Percentiles rank a stretch among this genome's conserved stretches.
Conservation (phyloP, 2,797 vertebrate species). For the Coccyzus lansbergi region DNA sequence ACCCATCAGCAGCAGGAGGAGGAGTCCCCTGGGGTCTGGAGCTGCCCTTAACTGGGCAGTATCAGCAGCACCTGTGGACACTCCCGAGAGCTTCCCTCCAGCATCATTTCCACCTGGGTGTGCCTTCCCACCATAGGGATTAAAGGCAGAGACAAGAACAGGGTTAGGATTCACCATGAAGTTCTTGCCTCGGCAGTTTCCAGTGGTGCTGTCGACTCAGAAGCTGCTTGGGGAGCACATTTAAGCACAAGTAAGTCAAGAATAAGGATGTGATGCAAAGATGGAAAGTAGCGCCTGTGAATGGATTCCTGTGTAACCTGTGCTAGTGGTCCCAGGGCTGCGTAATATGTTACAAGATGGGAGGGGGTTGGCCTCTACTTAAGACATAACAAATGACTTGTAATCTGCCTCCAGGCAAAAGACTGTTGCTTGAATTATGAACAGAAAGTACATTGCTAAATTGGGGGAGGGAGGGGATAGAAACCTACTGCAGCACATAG, state of each 20-base stretch:
- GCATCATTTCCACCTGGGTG: neutral
- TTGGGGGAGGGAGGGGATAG: neutral
- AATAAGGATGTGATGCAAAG: accelerated
- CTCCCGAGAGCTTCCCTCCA: neutral
- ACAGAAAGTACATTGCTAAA: neutral
- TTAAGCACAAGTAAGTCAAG: neutral
- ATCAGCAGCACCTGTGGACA: neutral
- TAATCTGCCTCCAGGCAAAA: neutral
- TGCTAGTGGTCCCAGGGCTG: neutral
- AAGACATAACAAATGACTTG: neutral
- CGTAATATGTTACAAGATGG: no score
- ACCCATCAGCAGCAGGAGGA: neutral
- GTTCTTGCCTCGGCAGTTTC: accelerated
- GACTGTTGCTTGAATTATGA: neutral
- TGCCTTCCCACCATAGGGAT: neutral
- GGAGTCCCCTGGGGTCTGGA: neutral
- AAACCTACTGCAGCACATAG: neutral
- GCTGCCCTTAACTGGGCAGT: neutral
- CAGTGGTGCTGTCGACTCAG: accelerated
- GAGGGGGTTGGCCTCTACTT: accelerated
- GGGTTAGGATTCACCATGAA: no score
- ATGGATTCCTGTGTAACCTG: neutral
- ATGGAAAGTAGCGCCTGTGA: neutral
- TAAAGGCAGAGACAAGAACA: neutral
- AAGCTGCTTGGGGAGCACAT: accelerated